These are phyloP conservation scores for Strigamia maritima DNA, from an alignment of 2,888 invertebrate species.

Conservation along the genomic window DNA sequence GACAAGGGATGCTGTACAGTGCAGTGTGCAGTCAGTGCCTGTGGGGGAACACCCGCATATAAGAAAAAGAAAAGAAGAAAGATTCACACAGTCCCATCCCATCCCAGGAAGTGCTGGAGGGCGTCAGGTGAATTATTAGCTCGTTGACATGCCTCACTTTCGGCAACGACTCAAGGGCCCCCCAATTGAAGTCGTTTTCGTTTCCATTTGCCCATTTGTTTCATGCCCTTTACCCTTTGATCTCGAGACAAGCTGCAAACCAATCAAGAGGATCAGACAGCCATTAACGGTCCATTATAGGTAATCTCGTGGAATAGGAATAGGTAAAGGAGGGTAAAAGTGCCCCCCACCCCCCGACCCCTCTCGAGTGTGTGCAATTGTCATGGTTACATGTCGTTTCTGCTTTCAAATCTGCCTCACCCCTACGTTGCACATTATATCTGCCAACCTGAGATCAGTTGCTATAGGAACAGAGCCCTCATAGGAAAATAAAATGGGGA, in stretches of 20 bases:
- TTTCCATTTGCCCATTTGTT: too few species aligned
- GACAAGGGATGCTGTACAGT: too few species aligned
- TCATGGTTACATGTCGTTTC: background rate
- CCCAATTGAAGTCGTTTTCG: too few species aligned
- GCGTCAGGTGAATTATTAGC: slow-evolving; percentile 11
- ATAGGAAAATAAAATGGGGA: slow-evolving; percentile 6
- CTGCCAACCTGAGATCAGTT: slow-evolving; percentile 30
- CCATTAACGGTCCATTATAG: slow-evolving; percentile 17
- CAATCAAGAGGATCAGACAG: slow-evolving; percentile 2
- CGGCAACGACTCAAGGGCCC: background rate
- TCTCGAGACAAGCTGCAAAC: background rate
- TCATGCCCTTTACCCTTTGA: too few species aligned
- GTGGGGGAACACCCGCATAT: too few species aligned
- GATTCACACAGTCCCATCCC: too few species aligned
- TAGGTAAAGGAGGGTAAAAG: background rate
- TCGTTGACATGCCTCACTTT: slow-evolving; percentile 1
- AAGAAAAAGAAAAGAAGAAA: background rate
- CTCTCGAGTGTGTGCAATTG: background rate
- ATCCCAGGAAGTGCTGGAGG: slow-evolving; percentile 1
- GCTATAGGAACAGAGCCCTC: slow-evolving; percentile 4
- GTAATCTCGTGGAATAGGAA: background rate
- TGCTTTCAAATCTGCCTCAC: background rate
- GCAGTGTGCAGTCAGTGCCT: too few species aligned
- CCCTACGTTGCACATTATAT: slow-evolving; percentile 18
- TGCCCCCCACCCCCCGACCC: background rate